phyloP scores from a whole-genome alignment of 1,140 invertebrate genomes.

The Eumeta japonica region DNA sequence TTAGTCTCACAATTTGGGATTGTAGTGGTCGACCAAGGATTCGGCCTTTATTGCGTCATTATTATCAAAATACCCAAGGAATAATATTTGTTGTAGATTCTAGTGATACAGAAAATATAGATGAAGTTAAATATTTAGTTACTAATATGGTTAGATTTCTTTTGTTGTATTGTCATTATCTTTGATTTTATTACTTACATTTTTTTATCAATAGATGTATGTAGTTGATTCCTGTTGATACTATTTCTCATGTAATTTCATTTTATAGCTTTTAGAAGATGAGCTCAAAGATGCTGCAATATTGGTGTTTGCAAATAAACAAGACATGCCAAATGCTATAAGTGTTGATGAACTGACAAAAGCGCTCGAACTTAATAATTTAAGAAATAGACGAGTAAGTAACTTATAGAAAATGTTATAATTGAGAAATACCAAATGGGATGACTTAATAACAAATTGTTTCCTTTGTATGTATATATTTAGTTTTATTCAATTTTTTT shows the following conservation, averaged over 20 bases:
- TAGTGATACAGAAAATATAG: conserved; percentile 92
- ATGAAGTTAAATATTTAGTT: conserved; percentile 92
- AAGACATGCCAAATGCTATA: conserved; percentile 98
- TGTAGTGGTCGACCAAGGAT: conserved; percentile 96
- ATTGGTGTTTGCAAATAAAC: conserved; percentile 98
- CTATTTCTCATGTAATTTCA: conserved; percentile 2
- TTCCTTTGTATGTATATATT: too few species aligned
- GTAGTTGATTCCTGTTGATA: too few species aligned
- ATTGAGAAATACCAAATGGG: too few species aligned
- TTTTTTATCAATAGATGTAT: too few species aligned
- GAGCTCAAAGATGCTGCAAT: conserved; percentile 95
- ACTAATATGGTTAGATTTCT: conserved; percentile 77
- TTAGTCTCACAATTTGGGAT: conserved; percentile 96
- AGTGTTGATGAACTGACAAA: conserved; percentile 94
- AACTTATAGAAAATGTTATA: too few species aligned
- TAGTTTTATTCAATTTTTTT: too few species aligned
- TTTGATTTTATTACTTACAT: too few species aligned
- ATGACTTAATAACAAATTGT: too few species aligned
- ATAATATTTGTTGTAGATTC: conserved; percentile 98
- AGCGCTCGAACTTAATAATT: conserved; percentile 87
- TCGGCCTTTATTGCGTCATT: conserved; percentile 93
- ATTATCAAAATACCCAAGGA: conserved; percentile 97
- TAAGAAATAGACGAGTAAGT: conserved; percentile 79
- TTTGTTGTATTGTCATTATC: not conserved
- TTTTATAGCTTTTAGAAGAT: conserved; percentile 78